These are phyloP conservation scores for Autographa pulchrina DNA, from an alignment of 2,888 invertebrate species.

Conservation along the genomic window DNA sequence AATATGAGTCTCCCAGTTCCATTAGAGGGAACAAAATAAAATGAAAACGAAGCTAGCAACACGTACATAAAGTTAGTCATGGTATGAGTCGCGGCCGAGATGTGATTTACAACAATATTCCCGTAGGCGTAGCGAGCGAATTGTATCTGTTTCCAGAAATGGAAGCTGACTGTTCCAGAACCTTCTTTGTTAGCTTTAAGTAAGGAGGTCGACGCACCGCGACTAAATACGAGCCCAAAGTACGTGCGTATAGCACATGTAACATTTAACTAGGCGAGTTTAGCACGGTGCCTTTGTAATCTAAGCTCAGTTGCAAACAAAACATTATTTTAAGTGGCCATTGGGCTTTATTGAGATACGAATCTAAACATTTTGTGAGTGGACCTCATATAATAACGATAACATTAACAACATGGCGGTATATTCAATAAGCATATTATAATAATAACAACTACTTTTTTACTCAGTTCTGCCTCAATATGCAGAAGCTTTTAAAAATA, in stretches of 20 bases:
- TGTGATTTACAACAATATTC: conserved; percentile 79
- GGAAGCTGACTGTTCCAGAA: conserved; percentile 75
- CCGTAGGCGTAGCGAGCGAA: conserved; percentile 76
- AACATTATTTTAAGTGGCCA: conserved; percentile 40
- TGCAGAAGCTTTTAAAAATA: background rate
- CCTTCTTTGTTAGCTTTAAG: conserved; percentile 70
- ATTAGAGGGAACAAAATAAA: conserved; percentile 26
- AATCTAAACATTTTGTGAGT: conserved; percentile 43
- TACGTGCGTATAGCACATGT: conserved; percentile 34
- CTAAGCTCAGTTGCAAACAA: conserved; percentile 43
- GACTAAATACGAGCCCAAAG: conserved; percentile 47
- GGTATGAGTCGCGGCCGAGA: conserved; percentile 70
- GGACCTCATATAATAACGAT: conserved; percentile 30
- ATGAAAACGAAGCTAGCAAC: conserved; percentile 42
- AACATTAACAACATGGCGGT: conserved; percentile 19
- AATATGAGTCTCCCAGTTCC: conserved; percentile 25
- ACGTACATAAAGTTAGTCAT: conserved; percentile 69
- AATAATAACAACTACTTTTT: too few species aligned
- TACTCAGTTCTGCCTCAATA: conserved; percentile 3
- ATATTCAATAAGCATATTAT: conserved; percentile 2
- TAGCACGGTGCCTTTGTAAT: conserved; percentile 46
- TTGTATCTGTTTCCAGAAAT: conserved; percentile 78
- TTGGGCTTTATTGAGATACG: conserved; percentile 39
- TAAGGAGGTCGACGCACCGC: conserved; percentile 60
- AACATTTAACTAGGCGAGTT: conserved; percentile 39